phyloP scores from a whole-genome alignment of 2,113 vertebrate species.

The Dicrurus megarhynchus region DNA sequence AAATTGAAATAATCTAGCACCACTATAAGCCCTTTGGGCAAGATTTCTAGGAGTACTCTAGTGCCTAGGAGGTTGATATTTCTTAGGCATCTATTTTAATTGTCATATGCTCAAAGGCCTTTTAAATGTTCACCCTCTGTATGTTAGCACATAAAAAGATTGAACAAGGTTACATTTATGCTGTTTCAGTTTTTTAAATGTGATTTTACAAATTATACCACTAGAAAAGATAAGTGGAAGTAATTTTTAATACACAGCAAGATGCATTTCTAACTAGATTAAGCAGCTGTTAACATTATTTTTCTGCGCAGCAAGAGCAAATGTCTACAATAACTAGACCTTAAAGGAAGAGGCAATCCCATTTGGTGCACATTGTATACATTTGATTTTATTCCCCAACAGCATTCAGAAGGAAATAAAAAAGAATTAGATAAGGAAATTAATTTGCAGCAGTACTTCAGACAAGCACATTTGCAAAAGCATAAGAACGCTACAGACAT shows the following conservation, averaged over 20 bases:
- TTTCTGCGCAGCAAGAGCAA: conserved; percentile 54
- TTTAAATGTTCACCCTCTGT: not conserved
- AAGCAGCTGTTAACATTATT: conserved; percentile 70
- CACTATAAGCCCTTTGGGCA: not conserved
- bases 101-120: not conserved
- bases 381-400: conserved; percentile 1
- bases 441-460: conserved; percentile 45
- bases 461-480: not conserved
- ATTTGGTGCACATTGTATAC: not conserved
- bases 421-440: conserved; percentile 40
- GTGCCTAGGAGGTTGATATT: not conserved
- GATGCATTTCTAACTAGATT: conserved; percentile 75
- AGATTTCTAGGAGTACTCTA: not conserved
- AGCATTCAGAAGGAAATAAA: not conserved
- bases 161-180: not conserved
- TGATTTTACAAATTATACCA: conserved; percentile 62
- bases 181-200: conserved; percentile 57
- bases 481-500: not conserved
- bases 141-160: not conserved
- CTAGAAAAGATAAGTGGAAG: conserved; percentile 68
- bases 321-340: conserved; percentile 26
- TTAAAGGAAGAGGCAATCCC: conserved; percentile 18
- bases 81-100: not conserved
- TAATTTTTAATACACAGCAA: conserved; percentile 75
- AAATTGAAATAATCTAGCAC: not conserved